Conservation (phyloP, 2,113 vertebrate genomes). For the Mungos mungo region DNA sequence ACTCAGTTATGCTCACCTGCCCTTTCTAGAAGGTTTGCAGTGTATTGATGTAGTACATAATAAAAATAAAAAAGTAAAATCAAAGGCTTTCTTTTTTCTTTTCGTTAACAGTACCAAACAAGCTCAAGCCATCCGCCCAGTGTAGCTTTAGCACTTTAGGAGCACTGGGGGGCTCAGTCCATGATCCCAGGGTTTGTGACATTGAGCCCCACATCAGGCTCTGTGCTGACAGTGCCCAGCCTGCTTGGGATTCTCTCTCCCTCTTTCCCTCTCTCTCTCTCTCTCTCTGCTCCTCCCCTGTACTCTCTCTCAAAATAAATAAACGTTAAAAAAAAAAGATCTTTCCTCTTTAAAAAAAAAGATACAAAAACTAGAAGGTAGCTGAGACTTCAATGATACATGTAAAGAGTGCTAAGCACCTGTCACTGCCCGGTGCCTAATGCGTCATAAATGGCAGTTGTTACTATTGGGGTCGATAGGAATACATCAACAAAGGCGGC, state of each 20-base stretch:
- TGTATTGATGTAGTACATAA: conserved; percentile 39
- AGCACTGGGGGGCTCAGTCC: no score
- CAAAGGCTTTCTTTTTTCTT: conserved; percentile 11
- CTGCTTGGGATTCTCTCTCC: no score
- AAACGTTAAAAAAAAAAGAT: no score
- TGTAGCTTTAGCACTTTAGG: conserved; percentile 3
- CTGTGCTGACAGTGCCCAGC: no score
- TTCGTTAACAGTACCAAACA: neutral
- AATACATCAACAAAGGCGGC: neutral
- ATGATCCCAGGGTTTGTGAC: no score
- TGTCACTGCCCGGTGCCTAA: neutral
- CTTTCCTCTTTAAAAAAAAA: neutral
- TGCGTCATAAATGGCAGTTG: neutral
- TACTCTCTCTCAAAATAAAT: no score
- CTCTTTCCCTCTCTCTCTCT: no score
- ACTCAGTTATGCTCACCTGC: conserved; percentile 26
- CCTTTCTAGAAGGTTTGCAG: conserved; percentile 6
- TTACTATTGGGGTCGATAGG: neutral
- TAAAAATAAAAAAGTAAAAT: conserved; percentile 53
- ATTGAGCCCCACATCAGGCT: no score
- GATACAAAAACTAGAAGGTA: neutral
- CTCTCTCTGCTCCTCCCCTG: no score
- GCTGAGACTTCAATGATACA: neutral
- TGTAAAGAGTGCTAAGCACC: neutral
- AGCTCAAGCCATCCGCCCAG: neutral